Evolutionary conservation across 2,888 invertebrate species (phyloP).

Genomic region (Tubulanus polymorphus): DNA sequence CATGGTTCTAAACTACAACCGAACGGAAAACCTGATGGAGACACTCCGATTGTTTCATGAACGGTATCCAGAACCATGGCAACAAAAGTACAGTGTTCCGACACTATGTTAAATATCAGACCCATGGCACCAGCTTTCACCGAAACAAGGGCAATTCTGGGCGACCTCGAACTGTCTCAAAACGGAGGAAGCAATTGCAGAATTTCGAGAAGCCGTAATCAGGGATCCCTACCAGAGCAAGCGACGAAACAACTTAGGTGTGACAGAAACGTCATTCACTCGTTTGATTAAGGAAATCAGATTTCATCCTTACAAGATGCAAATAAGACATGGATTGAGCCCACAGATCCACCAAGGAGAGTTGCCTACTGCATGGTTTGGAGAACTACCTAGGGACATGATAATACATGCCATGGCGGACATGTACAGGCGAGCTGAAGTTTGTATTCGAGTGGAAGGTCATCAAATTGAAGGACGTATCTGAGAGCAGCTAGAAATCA

Average conservation of each 20-base stretch:
- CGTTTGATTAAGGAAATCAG: neutral
- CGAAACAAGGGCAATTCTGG: neutral
- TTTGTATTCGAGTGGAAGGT: constrained; percentile 1
- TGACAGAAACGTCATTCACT: neutral
- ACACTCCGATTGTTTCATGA: neutral
- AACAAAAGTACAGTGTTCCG: neutral
- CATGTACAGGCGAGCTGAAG: neutral
- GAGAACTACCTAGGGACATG: neutral
- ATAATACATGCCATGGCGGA: neutral
- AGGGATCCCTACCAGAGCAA: neutral
- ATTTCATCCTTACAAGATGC: neutral
- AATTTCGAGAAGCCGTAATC: neutral
- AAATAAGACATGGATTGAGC: neutral
- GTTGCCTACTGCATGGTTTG: too few relatives aligned
- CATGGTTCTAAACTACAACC: neutral
- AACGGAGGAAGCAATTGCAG: neutral
- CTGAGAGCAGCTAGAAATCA: too few relatives aligned
- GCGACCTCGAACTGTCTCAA: neutral
- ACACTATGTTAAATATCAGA: neutral
- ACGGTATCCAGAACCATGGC: neutral
- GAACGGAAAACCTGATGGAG: neutral
- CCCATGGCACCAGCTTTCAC: neutral
- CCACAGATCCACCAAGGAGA: too few relatives aligned
- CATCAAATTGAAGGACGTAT: neutral
- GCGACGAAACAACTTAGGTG: neutral